Evolutionary conservation across 2,888 invertebrate species (phyloP).

Genomic region (Balanococcus diminutus): DNA sequence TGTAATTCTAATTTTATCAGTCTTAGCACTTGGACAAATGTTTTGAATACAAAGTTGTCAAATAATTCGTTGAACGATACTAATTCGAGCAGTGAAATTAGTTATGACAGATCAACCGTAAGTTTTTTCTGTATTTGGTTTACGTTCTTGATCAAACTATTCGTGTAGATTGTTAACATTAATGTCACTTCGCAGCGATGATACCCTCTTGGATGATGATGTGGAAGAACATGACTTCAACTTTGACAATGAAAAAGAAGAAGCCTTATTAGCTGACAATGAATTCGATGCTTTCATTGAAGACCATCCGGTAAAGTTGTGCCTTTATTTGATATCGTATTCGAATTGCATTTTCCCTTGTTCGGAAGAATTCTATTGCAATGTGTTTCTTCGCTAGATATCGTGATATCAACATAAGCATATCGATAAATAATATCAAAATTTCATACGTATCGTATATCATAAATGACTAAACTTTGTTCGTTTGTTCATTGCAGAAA

Average conservation of each 20-base stretch:
- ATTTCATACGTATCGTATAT: no score
- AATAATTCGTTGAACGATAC: background rate
- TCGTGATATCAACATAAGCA: no score
- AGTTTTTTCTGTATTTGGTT: background rate
- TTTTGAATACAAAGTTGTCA: background rate
- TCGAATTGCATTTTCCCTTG: no score
- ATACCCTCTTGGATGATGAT: constrained; percentile 46
- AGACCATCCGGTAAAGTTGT: background rate
- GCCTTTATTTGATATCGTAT: background rate
- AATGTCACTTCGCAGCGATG: constrained; percentile 5
- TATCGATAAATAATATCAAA: no score
- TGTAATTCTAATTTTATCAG: no score
- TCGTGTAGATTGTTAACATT: no score
- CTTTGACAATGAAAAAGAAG: constrained; percentile 54
- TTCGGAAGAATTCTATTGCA: background rate
- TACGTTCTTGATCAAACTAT: background rate
- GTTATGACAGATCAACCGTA: background rate
- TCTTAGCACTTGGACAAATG: background rate
- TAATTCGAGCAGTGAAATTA: background rate
- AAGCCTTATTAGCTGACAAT: constrained; percentile 44
- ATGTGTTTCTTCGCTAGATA: no score
- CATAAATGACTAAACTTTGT: background rate
- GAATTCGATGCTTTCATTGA: constrained; percentile 45
- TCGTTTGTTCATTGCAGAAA: background rate
- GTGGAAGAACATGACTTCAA: constrained; percentile 49